phyloP scores from a whole-genome alignment of 2,888 invertebrate species.

The Eupeodes latifasciatus region DNA sequence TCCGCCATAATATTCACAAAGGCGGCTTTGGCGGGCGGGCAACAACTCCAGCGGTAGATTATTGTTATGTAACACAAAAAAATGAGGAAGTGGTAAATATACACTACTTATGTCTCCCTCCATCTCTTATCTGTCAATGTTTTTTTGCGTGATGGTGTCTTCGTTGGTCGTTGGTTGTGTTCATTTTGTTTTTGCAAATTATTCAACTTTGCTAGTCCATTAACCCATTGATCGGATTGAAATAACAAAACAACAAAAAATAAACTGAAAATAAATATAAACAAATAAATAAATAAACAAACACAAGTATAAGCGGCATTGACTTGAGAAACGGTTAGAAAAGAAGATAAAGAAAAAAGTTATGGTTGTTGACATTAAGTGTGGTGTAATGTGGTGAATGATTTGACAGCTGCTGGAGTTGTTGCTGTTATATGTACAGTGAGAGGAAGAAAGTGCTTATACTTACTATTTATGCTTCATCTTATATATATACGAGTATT shows the following conservation, averaged over 20 bases:
- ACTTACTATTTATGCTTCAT: slow-evolving; percentile 6
- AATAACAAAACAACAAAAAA: slow-evolving; percentile 41
- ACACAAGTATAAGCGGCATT: slow-evolving; percentile 10
- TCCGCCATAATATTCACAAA: slow-evolving; percentile 33
- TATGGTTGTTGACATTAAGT: slow-evolving; percentile 66
- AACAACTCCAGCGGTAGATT: not conserved
- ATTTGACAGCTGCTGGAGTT: slow-evolving; percentile 42
- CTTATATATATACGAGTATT: not conserved
- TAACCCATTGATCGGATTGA: slow-evolving; percentile 72
- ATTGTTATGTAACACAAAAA: slow-evolving; percentile 41
- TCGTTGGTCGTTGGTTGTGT: slow-evolving; percentile 12
- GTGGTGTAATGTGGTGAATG: slow-evolving; percentile 61
- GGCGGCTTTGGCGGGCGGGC: slow-evolving; percentile 23
- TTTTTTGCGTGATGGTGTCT: slow-evolving; percentile 35
- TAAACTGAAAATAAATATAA: slow-evolving; percentile 6
- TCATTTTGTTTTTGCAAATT: slow-evolving; percentile 56
- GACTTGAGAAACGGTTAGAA: slow-evolving; percentile 8
- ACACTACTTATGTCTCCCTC: not conserved
- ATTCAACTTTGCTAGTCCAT: slow-evolving; percentile 73
- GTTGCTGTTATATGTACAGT: not conserved
- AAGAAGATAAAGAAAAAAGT: slow-evolving; percentile 21
- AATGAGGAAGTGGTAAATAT: slow-evolving; percentile 67
- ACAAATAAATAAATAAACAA: slow-evolving; percentile 58
- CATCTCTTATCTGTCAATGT: slow-evolving; percentile 61
- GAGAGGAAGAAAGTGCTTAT: slow-evolving; percentile 14